Percentiles rank a stretch among this genome's conserved stretches.
Evolutionary conservation across 2,797 vertebrate genomes (phyloP).

Genomic region (Percopsis omiscomaycus): DNA sequence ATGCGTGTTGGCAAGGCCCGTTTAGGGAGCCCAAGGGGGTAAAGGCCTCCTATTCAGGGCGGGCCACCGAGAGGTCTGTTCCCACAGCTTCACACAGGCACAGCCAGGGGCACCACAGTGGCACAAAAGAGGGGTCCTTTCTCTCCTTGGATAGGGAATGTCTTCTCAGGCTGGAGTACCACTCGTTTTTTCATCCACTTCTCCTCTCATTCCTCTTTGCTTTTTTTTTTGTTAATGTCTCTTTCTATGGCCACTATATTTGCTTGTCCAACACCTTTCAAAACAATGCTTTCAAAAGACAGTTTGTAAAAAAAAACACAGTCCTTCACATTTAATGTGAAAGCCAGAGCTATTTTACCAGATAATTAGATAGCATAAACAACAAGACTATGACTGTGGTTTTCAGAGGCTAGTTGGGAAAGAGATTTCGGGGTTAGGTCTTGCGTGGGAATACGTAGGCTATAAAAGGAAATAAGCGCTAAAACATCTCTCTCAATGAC

Average conservation of each 20-base stretch:
- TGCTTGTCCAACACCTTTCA: slow-evolving; percentile 38
- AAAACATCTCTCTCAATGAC: background rate
- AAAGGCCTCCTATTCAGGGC: slow-evolving; percentile 73
- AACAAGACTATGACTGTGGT: background rate
- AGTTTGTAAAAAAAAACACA: background rate
- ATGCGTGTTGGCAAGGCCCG: slow-evolving; percentile 56
- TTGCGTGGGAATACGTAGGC: no score
- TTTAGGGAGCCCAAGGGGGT: slow-evolving; percentile 46
- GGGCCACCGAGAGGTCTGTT: slow-evolving; percentile 65
- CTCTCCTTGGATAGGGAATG: slow-evolving; percentile 43
- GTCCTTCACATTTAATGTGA: slow-evolving; percentile 23
- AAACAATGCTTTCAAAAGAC: slow-evolving; percentile 27
- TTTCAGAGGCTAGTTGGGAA: background rate
- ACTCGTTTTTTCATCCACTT: slow-evolving; percentile 6
- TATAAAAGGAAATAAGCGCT: no score
- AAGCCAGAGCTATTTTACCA: background rate
- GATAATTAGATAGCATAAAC: background rate
- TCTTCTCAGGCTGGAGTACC: slow-evolving; percentile 39
- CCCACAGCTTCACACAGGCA: slow-evolving; percentile 72
- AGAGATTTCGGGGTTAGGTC: no score
- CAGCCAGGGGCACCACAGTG: slow-evolving; percentile 50
- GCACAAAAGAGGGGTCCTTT: slow-evolving; percentile 47
- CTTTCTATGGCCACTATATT: slow-evolving; percentile 32
- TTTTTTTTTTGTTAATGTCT: slow-evolving; percentile 32
- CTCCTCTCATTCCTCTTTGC: background rate